Evolutionary conservation across 2,888 invertebrate genomes (phyloP).

Genomic region (Ommatoiulus sabulosus): DNA sequence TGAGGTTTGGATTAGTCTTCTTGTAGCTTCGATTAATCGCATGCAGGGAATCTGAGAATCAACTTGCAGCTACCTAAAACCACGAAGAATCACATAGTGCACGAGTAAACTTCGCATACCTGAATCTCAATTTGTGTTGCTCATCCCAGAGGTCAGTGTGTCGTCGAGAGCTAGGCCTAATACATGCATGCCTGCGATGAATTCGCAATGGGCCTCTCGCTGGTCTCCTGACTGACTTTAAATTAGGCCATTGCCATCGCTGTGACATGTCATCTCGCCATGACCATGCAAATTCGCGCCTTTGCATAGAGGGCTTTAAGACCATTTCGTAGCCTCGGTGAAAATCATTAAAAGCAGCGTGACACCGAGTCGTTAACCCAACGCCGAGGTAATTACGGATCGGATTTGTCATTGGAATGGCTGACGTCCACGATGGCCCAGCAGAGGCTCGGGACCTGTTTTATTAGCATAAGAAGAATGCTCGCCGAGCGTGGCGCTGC

Average conservation of each 20-base stretch:
- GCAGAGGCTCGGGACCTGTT: conserved; percentile 19
- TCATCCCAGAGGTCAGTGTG: not conserved
- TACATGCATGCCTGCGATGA: not conserved
- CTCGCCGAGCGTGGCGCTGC: not conserved
- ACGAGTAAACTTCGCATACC: too few relatives aligned
- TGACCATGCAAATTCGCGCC: not conserved
- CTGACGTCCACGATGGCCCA: not conserved
- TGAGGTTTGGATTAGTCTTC: too few relatives aligned
- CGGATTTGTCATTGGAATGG: conserved; percentile 10
- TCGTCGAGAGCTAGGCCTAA: not conserved
- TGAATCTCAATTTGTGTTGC: not conserved
- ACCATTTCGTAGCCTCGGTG: not conserved
- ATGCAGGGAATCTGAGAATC: too few relatives aligned
- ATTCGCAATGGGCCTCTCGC: conserved; percentile 16
- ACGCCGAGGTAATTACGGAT: not conserved
- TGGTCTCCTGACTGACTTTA: not conserved
- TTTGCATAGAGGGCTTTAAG: not conserved
- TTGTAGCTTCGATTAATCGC: too few relatives aligned
- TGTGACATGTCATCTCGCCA: too few relatives aligned
- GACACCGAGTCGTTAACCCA: conserved; percentile 19
- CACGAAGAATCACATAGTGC: too few relatives aligned
- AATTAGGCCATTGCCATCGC: not conserved
- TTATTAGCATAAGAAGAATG: conserved; percentile 19
- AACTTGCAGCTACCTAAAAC: too few relatives aligned
- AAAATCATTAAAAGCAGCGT: conserved; percentile 3